Evolutionary conservation across 2,888 invertebrate species (phyloP).

Genomic region (Lasioglossum zephyrum): DNA sequence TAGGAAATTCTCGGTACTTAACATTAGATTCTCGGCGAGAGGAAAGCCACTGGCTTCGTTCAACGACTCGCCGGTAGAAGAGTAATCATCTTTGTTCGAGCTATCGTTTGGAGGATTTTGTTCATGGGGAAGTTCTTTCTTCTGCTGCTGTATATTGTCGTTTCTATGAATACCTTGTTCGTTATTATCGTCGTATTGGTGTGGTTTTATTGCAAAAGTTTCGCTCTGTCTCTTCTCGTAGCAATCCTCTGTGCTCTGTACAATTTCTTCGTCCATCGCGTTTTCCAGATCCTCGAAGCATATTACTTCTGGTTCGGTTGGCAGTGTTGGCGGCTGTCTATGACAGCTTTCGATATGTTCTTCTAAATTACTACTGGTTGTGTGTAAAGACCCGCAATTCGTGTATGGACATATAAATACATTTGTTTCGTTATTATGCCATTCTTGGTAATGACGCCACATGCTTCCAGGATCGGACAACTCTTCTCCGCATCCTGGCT

Average conservation of each 20-base stretch:
- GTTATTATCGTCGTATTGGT: constrained; percentile 46
- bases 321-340: constrained; percentile 79
- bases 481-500: constrained; percentile 83
- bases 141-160: constrained; percentile 64
- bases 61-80: constrained; percentile 64
- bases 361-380: constrained; percentile 79
- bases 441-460: constrained; percentile 84
- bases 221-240: constrained; percentile 57
- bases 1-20: constrained; percentile 79
- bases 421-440: constrained; percentile 82
- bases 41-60: constrained; percentile 73
- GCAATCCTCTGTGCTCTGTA: constrained; percentile 68
- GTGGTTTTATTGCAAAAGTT: constrained; percentile 26
- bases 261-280: constrained; percentile 75
- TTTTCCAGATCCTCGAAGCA: constrained; percentile 79
- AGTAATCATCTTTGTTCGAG: constrained; percentile 65
- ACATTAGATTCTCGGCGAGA: constrained; percentile 75
- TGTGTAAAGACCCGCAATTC: constrained; percentile 79
- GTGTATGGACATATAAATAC: constrained; percentile 82
- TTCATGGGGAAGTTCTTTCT: constrained; percentile 67
- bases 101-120: constrained; percentile 56
- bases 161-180: constrained; percentile 59
- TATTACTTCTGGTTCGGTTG: constrained; percentile 82
- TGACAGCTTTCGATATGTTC: constrained; percentile 82
- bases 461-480: constrained; percentile 83